A percentile compares a stretch with the other conserved stretches of the same genome.
phyloP scores from a whole-genome alignment of 2,113 vertebrate species.

The Clinocottus analis region DNA sequence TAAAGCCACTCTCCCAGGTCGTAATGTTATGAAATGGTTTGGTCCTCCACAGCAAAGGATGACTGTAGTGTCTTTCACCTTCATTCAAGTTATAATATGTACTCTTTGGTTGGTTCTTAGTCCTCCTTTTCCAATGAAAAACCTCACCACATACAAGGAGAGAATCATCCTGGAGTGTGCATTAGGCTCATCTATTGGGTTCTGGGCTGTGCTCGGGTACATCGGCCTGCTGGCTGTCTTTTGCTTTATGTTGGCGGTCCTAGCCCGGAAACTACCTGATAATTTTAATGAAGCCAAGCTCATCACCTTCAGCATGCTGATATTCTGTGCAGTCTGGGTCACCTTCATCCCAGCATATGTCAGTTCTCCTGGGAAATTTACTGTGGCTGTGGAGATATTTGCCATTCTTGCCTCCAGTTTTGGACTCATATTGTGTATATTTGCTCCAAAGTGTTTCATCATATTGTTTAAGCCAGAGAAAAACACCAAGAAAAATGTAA shows the following conservation, averaged over 20 bases:
- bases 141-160: constrained; percentile 68
- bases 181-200: constrained; percentile 73
- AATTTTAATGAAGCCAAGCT: constrained; percentile 35
- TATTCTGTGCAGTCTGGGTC: constrained; percentile 35
- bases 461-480: constrained; percentile 24
- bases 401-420: constrained; percentile 30
- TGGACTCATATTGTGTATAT: constrained; percentile 23
- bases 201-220: constrained; percentile 78
- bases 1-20: constrained; percentile 47
- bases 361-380: constrained; percentile 29
- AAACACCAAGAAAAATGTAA: constrained; percentile 29
- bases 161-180: constrained; percentile 78
- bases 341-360: constrained; percentile 26
- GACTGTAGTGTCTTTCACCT: constrained; percentile 71
- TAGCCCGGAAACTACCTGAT: constrained; percentile 42
- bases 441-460: constrained; percentile 31
- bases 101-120: constrained; percentile 71
- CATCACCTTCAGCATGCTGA: constrained; percentile 30
- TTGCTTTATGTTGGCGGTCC: constrained; percentile 35
- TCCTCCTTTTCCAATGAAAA: constrained; percentile 76
- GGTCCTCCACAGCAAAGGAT: constrained; percentile 75
- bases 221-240: constrained; percentile 72
- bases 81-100: constrained; percentile 75
- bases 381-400: constrained; percentile 37
- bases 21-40: constrained; percentile 73